These are phyloP conservation scores for Gymnopithys bicolor DNA, from an alignment of 2,797 vertebrate genomes.

Conservation along the genomic window DNA sequence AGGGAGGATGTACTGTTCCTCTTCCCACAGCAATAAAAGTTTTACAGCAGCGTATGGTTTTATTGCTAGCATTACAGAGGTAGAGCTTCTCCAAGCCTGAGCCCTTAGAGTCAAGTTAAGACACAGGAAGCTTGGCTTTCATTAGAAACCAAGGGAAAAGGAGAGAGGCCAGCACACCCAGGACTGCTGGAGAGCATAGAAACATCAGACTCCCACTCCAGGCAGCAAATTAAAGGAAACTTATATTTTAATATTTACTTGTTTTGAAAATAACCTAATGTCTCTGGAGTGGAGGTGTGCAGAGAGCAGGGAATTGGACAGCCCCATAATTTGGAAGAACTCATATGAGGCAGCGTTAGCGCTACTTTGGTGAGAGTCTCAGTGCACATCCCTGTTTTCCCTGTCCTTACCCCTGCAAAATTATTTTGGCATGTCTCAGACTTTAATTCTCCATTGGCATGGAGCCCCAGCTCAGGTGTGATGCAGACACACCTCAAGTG, in stretches of 20 bases:
- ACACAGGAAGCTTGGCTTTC: constrained; percentile 5
- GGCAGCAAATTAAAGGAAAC: background rate
- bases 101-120: constrained; percentile 48
- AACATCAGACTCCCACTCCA: background rate
- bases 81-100: constrained; percentile 35
- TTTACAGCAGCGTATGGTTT: constrained; percentile 6
- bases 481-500: background rate
- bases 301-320: background rate
- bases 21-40: constrained; percentile 29
- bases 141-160: background rate
- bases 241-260: background rate
- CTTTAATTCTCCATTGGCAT: background rate
- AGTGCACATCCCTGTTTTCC: background rate
- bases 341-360: background rate
- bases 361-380: background rate
- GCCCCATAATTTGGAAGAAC: background rate
- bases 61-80: constrained; percentile 36
- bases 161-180: background rate
- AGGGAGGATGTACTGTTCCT: background rate
- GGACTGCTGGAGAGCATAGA: accelerated
- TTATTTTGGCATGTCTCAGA: background rate
- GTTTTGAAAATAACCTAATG: background rate
- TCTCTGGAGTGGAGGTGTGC: background rate
- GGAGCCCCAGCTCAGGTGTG: background rate
- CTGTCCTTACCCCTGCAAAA: background rate